A percentile compares a stretch with the other conserved stretches of the same genome.
Evolutionary conservation across 2,797 vertebrate species (phyloP).

Genomic region (Phoeniculus purpureus): DNA sequence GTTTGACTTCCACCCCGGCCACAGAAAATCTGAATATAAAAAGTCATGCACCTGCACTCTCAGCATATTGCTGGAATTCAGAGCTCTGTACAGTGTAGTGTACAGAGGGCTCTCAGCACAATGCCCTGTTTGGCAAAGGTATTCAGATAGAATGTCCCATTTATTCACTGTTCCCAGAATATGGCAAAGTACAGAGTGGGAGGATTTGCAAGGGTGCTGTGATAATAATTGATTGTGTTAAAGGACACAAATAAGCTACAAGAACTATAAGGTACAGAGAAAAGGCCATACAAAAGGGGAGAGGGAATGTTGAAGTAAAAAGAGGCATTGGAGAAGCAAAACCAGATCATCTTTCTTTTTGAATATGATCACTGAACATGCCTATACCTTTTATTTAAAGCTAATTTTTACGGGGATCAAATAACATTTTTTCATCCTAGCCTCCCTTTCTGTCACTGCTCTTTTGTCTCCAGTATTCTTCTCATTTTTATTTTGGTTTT

Average conservation of each 20-base stretch:
- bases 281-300: not conserved
- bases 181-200: not conserved
- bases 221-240: not conserved
- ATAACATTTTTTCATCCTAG: not conserved
- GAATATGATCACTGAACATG: not conserved
- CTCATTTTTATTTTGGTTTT: not conserved
- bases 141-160: not conserved
- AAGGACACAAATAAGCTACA: not conserved
- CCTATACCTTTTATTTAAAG: not conserved
- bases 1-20: not conserved
- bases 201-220: not conserved
- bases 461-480: not conserved
- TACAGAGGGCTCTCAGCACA: not conserved
- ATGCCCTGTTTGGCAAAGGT: not conserved
- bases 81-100: not conserved
- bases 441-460: not conserved
- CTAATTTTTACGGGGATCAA: not conserved
- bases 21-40: conserved; percentile 24
- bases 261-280: not conserved
- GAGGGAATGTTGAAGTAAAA: not conserved
- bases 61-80: not conserved
- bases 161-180: not conserved
- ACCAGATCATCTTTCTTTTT: not conserved
- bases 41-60: not conserved
- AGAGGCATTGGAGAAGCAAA: not conserved